Conservation (phyloP, 2,113 vertebrate species). For the Upupa epops region DNA sequence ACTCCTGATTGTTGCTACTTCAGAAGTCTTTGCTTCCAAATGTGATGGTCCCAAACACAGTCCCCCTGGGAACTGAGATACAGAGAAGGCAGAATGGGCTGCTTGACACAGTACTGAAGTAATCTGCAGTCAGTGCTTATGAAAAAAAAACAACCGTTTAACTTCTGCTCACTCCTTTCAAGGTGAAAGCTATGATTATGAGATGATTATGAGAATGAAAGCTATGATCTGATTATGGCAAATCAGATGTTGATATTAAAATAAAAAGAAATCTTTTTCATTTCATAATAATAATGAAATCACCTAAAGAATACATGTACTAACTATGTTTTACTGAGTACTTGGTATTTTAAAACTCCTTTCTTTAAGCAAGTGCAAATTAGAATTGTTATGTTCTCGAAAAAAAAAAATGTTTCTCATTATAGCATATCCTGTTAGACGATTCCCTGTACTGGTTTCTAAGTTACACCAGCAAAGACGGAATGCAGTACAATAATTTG, state of each 20-base stretch:
- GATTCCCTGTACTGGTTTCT: neutral
- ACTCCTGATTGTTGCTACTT: neutral
- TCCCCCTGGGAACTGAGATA: neutral
- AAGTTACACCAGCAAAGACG: neutral
- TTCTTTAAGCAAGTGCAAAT: neutral
- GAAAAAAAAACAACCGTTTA: neutral
- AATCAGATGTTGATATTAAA: neutral
- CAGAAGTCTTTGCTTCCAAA: neutral
- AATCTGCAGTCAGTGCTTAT: neutral
- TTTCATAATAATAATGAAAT: neutral
- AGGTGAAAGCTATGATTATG: too few relatives aligned
- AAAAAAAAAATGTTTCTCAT: neutral
- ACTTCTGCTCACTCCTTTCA: neutral
- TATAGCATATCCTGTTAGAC: accelerated
- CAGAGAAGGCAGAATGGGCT: neutral
- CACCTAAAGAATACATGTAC: neutral
- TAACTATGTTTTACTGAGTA: neutral
- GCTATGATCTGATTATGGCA: neutral
- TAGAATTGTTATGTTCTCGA: neutral
- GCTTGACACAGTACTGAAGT: neutral
- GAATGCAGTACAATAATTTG: neutral
- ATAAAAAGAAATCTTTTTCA: neutral
- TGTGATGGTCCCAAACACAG: neutral
- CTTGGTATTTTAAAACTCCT: accelerated
- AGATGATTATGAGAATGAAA: too few relatives aligned